phyloP scores from a whole-genome alignment of 2,113 vertebrate genomes.

The Ophthalmolycus amberensis region DNA sequence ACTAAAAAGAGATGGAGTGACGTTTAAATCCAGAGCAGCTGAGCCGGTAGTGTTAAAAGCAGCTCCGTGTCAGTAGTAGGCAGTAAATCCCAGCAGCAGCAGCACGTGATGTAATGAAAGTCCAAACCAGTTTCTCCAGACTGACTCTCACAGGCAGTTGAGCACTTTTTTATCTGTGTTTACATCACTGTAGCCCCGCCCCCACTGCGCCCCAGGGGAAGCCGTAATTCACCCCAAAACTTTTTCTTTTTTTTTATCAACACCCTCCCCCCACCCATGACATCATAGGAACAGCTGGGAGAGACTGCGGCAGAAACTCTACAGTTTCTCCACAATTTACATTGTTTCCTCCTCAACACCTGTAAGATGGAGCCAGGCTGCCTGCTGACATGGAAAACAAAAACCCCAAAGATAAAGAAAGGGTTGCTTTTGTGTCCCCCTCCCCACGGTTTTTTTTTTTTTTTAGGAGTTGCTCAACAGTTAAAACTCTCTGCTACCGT shows the following conservation, averaged over 20 bases:
- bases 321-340: slow-evolving; percentile 33
- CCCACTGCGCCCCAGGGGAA: slow-evolving; percentile 12
- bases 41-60: slow-evolving; percentile 38
- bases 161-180: slow-evolving; percentile 66
- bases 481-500: not conserved
- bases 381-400: slow-evolving; percentile 21
- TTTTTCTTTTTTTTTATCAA: not conserved
- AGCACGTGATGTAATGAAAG: slow-evolving; percentile 50
- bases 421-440: not conserved
- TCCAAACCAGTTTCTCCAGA: slow-evolving; percentile 40
- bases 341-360: slow-evolving; percentile 1
- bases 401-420: not conserved
- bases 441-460: not conserved
- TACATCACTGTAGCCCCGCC: slow-evolving; percentile 61
- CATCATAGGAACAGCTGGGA: slow-evolving; percentile 72
- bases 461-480: not conserved
- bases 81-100: slow-evolving; percentile 25
- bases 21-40: slow-evolving; percentile 42
- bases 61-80: not conserved
- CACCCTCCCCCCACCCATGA: slow-evolving; percentile 35
- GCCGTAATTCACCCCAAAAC: slow-evolving; percentile 14
- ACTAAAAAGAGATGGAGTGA: slow-evolving; percentile 1
- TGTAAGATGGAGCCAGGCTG: not conserved
- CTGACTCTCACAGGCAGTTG: not conserved
- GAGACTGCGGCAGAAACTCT: slow-evolving; percentile 16